These are phyloP conservation scores for Steromphala cineraria DNA, from an alignment of 2,888 invertebrate species.

Conservation along the genomic window DNA sequence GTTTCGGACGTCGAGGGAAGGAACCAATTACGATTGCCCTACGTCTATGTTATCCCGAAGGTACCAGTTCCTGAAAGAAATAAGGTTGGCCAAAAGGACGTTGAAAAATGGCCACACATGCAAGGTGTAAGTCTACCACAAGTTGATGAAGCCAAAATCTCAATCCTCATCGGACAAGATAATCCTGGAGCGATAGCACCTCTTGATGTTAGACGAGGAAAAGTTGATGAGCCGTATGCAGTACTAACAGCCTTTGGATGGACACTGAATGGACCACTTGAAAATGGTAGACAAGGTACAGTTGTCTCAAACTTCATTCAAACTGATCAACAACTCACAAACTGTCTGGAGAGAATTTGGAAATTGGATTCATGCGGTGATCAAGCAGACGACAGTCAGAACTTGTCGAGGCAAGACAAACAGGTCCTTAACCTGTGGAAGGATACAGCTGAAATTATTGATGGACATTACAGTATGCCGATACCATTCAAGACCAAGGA, in stretches of 20 bases:
- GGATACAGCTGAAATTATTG: not conserved
- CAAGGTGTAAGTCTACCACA: not conserved
- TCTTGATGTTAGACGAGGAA: not conserved
- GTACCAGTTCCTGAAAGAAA: not conserved
- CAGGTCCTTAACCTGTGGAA: constrained; percentile 9
- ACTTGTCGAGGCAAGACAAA: constrained; percentile 84
- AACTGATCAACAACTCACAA: constrained; percentile 86
- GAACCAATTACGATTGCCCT: not conserved
- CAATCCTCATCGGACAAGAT: not conserved
- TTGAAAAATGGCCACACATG: not conserved
- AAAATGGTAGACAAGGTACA: not conserved
- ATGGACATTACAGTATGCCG: constrained; percentile 24
- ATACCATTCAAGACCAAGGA: constrained; percentile 26
- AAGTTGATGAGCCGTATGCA: constrained; percentile 28
- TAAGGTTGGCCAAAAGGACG: not conserved
- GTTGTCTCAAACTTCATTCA: constrained; percentile 11
- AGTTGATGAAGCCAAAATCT: not conserved
- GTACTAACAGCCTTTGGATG: constrained; percentile 26
- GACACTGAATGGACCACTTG: constrained; percentile 27
- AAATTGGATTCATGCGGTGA: constrained; percentile 13
- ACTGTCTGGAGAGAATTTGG: constrained; percentile 84
- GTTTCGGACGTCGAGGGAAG: not conserved
- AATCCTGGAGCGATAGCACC: not conserved
- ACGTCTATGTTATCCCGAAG: not conserved
- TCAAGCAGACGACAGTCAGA: constrained; percentile 86